These are phyloP conservation scores for Anolis carolinensis DNA, from an alignment of 2,113 vertebrate species.

Conservation along the genomic window DNA sequence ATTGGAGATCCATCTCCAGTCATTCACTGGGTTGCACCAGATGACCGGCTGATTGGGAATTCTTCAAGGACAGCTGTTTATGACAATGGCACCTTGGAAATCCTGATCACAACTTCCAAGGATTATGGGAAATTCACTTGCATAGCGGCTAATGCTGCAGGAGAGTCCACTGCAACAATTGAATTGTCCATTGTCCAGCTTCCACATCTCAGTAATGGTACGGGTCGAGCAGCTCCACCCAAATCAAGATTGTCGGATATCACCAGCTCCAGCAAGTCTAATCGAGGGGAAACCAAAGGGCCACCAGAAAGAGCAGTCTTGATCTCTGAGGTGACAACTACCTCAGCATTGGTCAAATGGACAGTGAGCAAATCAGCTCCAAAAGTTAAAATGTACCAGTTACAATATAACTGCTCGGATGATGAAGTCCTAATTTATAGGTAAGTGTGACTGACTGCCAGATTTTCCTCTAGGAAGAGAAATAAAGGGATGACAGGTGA, in stretches of 20 bases:
- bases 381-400: constrained; percentile 97
- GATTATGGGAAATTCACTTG: constrained; percentile 96
- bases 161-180: constrained; percentile 91
- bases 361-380: constrained; percentile 91
- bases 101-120: constrained; percentile 91
- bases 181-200: constrained; percentile 95
- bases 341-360: constrained; percentile 93
- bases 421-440: constrained; percentile 98
- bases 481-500: background rate
- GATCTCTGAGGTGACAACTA: constrained; percentile 92
- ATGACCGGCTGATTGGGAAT: constrained; percentile 91
- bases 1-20: constrained; percentile 92
- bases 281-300: constrained; percentile 85
- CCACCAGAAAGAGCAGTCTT: constrained; percentile 87
- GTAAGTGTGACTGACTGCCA: constrained; percentile 71
- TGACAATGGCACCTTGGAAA: constrained; percentile 95
- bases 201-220: constrained; percentile 91
- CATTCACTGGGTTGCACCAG: constrained; percentile 95
- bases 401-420: constrained; percentile 97
- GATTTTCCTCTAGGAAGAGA: constrained; percentile 7
- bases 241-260: constrained; percentile 96
- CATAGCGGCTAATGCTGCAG: constrained; percentile 95
- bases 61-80: constrained; percentile 89
- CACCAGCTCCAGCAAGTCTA: constrained; percentile 91
- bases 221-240: constrained; percentile 83